These are phyloP conservation scores for Pseudococcus viburni DNA, from an alignment of 2,888 invertebrate species.

Conservation along the genomic window DNA sequence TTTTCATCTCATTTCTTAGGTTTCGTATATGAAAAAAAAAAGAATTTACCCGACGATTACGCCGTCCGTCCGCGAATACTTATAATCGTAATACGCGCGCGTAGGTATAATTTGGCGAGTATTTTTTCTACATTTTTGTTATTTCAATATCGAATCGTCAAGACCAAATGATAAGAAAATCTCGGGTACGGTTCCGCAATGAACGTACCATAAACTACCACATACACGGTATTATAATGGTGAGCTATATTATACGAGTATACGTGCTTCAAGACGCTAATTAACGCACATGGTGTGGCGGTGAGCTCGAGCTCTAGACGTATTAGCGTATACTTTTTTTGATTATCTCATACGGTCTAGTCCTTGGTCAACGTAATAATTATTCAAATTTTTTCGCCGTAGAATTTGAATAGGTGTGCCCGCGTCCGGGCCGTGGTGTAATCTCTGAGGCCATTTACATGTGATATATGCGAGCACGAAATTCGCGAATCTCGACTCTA, in stretches of 20 bases:
- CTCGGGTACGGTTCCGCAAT: neutral
- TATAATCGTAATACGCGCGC: neutral
- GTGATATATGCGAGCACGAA: neutral
- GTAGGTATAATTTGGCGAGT: neutral
- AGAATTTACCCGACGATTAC: neutral
- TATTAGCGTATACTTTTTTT: neutral
- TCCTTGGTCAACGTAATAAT: constrained; percentile 37
- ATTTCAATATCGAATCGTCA: constrained; percentile 15
- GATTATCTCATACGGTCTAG: constrained; percentile 49
- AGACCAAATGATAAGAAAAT: neutral
- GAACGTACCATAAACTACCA: neutral
- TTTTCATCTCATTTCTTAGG: neutral
- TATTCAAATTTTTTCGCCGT: neutral
- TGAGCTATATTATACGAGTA: neutral
- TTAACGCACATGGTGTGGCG: neutral
- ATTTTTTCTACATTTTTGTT: neutral
- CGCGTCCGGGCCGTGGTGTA: neutral
- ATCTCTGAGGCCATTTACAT: neutral
- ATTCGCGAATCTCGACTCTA: neutral
- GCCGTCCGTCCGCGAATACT: neutral
- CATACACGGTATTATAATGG: neutral
- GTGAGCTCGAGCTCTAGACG: neutral
- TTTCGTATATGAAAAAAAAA: neutral
- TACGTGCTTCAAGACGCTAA: neutral
- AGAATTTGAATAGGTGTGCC: neutral